These are phyloP conservation scores for Lysiphlebus fabarum DNA, from an alignment of 1,140 invertebrate species.

Conservation along the genomic window DNA sequence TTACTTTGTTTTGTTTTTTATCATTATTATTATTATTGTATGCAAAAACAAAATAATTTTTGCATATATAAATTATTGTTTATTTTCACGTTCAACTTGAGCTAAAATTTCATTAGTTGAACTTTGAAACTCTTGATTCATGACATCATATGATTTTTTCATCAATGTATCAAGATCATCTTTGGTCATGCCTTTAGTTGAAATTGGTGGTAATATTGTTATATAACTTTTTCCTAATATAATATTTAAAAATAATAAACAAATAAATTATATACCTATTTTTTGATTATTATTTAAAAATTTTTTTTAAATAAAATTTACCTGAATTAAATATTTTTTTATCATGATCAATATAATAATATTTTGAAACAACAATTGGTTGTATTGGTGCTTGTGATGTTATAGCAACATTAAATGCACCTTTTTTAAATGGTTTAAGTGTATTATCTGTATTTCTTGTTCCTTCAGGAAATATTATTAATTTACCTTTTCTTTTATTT, in stretches of 20 bases:
- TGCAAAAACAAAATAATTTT: too few species aligned
- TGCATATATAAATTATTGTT: too few species aligned
- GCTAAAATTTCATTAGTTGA: too few species aligned
- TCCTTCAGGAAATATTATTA: constrained; percentile 78
- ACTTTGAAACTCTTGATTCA: too few species aligned
- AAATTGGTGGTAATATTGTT: constrained; percentile 68
- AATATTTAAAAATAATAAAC: constrained; percentile 6
- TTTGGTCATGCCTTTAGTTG: constrained; percentile 62
- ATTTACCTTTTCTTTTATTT: constrained; percentile 63
- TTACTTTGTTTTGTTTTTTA: too few species aligned
- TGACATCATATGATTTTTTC: constrained; percentile 60
- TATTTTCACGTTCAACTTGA: too few species aligned
- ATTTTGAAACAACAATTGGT: constrained; percentile 86
- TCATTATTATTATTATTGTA: too few species aligned
- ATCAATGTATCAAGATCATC: constrained; percentile 66
- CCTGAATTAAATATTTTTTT: constrained; percentile 73
- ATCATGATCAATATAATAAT: constrained; percentile 75
- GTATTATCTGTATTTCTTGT: constrained; percentile 66
- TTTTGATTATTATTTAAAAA: too few species aligned
- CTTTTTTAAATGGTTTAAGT: constrained; percentile 84
- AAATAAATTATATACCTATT: too few species aligned
- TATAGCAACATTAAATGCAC: constrained; percentile 88
- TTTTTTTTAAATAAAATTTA: constrained; percentile 40
- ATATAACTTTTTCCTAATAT: constrained; percentile 65
- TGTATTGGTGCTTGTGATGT: constrained; percentile 79